These are phyloP conservation scores for Pithys albifrons DNA, from an alignment of 2,113 vertebrate genomes.

Conservation along the genomic window DNA sequence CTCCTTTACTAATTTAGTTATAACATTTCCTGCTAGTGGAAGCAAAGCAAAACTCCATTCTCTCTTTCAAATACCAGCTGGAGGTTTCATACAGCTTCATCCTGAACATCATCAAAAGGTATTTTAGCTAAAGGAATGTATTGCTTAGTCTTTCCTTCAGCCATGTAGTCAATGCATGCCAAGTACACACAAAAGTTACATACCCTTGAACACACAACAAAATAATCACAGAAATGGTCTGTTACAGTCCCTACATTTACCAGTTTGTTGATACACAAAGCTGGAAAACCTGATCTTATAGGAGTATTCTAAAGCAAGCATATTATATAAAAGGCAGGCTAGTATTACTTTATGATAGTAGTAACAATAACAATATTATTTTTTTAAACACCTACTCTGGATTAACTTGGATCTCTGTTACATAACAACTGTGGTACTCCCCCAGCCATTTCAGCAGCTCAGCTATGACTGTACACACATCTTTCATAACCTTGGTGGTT, in stretches of 20 bases:
- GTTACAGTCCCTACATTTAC: neutral
- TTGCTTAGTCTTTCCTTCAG: neutral
- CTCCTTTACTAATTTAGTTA: neutral
- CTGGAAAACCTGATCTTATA: neutral
- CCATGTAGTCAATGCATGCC: neutral
- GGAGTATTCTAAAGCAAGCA: neutral
- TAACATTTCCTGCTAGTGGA: neutral
- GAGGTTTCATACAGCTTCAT: neutral
- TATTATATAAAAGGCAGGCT: neutral
- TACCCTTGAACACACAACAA: neutral
- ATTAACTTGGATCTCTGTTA: neutral
- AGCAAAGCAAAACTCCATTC: neutral
- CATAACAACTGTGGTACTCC: neutral
- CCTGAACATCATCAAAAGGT: neutral
- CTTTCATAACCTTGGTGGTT: conserved; percentile 38
- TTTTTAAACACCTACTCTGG: neutral
- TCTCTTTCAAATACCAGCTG: neutral
- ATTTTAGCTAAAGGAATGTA: neutral
- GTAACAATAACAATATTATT: neutral
- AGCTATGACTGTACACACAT: neutral
- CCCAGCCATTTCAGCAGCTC: neutral
- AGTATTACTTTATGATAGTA: neutral
- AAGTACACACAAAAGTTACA: rapidly evolving
- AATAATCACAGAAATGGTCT: neutral
- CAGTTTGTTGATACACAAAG: neutral